Conservation (phyloP, 2,113 vertebrate genomes). For the Solenodon paradoxus region DNA sequence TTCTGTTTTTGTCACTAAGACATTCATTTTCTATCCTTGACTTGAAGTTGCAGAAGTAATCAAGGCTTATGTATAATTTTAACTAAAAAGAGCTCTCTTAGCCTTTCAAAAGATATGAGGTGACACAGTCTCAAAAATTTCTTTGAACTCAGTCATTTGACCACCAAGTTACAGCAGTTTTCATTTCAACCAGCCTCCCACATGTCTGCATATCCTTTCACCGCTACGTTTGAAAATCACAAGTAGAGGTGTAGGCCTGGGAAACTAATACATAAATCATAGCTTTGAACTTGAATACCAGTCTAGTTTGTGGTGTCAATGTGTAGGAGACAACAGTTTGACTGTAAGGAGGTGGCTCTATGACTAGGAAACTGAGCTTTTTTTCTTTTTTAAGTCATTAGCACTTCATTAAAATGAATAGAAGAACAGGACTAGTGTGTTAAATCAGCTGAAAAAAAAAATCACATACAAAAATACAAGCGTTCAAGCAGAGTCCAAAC, state of each 20-base stretch:
- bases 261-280: neutral
- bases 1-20: neutral
- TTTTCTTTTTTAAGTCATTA: no score
- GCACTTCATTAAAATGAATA: no score
- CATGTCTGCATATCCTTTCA: neutral
- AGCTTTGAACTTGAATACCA: neutral
- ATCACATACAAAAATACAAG: no score
- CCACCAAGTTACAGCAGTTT: neutral
- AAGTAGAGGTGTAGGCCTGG: neutral
- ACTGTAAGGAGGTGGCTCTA: neutral
- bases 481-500: no score
- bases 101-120: neutral
- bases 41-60: neutral
- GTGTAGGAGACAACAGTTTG: neutral
- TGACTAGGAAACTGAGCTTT: neutral
- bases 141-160: neutral
- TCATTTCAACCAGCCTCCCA: neutral
- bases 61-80: neutral
- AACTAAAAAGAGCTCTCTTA: neutral
- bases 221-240: neutral
- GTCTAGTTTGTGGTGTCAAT: neutral
- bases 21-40: neutral
- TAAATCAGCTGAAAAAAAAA: no score
- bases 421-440: no score
- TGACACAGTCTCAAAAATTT: neutral